phyloP scores from a whole-genome alignment of 1,140 invertebrate species.

The Drosophila ercepeae region DNA sequence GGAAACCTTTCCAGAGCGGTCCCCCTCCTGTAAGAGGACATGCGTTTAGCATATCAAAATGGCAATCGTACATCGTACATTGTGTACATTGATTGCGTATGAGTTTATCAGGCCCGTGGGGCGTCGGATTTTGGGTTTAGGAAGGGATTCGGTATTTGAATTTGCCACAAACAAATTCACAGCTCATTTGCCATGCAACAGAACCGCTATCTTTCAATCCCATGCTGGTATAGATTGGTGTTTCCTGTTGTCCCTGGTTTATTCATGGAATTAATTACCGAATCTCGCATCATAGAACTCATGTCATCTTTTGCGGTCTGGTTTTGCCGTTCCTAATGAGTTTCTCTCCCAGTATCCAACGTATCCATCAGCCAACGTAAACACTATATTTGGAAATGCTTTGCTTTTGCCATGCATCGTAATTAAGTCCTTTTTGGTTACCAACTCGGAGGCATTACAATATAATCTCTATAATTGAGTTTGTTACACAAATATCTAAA shows the following conservation, averaged over 20 bases:
- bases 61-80: constrained; percentile 29
- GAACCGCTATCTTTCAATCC: constrained; percentile 7
- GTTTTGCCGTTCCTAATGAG: constrained; percentile 28
- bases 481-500: constrained; percentile 37
- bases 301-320: constrained; percentile 12
- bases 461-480: constrained; percentile 19
- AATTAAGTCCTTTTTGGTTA: neutral
- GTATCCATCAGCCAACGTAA: neutral
- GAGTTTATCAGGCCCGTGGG: constrained; percentile 10
- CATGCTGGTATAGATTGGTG: neutral
- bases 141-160: constrained; percentile 32
- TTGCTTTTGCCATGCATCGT: neutral
- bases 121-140: neutral
- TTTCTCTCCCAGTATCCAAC: too few species aligned
- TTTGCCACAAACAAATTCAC: constrained; percentile 49
- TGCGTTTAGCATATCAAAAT: constrained; percentile 52
- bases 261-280: constrained; percentile 59
- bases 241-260: constrained; percentile 19
- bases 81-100: constrained; percentile 27
- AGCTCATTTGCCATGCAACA: constrained; percentile 50
- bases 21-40: neutral
- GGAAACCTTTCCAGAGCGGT: constrained; percentile 13
- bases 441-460: neutral
- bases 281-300: constrained; percentile 40
- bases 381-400: constrained; percentile 9